phyloP scores from a whole-genome alignment of 2,797 vertebrate genomes.

The Calcarius lapponicus region DNA sequence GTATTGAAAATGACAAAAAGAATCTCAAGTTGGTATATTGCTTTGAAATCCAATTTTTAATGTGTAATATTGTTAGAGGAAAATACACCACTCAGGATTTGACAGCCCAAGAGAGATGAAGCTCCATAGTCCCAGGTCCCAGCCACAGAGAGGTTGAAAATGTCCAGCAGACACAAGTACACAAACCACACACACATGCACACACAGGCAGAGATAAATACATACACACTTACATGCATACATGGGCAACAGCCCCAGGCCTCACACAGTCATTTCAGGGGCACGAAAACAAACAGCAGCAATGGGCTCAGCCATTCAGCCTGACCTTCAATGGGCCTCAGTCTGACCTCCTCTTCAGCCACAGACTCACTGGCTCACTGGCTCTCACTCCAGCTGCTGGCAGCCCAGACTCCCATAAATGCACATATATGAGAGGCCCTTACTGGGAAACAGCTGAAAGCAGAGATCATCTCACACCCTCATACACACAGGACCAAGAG shows the following conservation, averaged over 20 bases:
- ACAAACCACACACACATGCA: too few species aligned
- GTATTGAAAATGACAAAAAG: not conserved
- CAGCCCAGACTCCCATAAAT: not conserved
- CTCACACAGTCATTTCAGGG: not conserved
- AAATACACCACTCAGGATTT: not conserved
- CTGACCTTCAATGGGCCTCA: not conserved
- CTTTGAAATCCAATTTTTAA: not conserved
- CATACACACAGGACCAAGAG: not conserved
- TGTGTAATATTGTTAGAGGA: not conserved
- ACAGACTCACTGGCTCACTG: fast-evolving
- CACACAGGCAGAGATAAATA: not conserved
- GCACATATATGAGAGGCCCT: fast-evolving
- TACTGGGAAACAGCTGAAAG: not conserved
- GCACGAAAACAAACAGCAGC: not conserved
- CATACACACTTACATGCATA: fast-evolving
- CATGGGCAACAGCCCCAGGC: fast-evolving
- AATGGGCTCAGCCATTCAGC: not conserved
- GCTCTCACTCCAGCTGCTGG: fast-evolving
- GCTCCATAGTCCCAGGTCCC: not conserved
- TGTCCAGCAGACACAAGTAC: not conserved
- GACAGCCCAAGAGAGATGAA: not conserved
- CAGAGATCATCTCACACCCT: not conserved
- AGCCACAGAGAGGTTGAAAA: not conserved
- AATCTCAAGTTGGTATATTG: not conserved
- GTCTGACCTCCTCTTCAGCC: not conserved